Percentiles rank a stretch among this genome's conserved stretches.
Evolutionary conservation across 2,888 invertebrate species (phyloP).

Genomic region (Eurytoma californica): DNA sequence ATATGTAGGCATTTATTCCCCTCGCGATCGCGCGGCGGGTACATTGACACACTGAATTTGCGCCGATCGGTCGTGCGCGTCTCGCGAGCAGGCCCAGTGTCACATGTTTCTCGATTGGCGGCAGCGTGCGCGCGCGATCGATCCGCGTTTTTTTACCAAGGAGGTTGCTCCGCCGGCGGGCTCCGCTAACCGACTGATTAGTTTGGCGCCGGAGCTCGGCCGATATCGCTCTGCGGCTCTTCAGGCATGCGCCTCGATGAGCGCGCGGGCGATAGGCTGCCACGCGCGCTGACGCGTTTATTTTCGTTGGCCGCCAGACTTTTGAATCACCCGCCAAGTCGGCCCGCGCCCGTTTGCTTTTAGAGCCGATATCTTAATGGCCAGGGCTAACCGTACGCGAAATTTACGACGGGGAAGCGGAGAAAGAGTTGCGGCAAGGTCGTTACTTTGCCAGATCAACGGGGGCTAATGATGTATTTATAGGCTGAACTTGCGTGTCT

Average conservation of each 20-base stretch:
- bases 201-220: not conserved
- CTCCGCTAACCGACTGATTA: constrained; percentile 48
- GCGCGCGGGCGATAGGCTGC: not conserved
- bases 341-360: not conserved
- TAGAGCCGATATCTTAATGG: not conserved
- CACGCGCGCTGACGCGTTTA: not conserved
- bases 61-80: not conserved
- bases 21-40: not conserved
- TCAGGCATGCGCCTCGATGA: constrained; percentile 30
- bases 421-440: constrained; percentile 11
- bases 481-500: constrained; percentile 6
- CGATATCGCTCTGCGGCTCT: constrained; percentile 30
- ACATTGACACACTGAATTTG: not conserved
- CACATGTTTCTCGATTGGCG: constrained; percentile 11
- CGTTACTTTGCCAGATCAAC: constrained; percentile 23
- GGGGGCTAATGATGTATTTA: constrained; percentile 6
- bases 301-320: not conserved
- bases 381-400: not conserved
- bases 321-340: not conserved
- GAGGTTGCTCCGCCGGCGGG: constrained; percentile 40
- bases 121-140: constrained; percentile 23
- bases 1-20: not conserved
- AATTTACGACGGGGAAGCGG: constrained; percentile 14
- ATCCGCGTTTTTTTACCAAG: constrained; percentile 11
- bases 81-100: not conserved